These are phyloP conservation scores for Rhynchonycteris naso DNA, from an alignment of 2,797 vertebrate species.

Conservation along the genomic window DNA sequence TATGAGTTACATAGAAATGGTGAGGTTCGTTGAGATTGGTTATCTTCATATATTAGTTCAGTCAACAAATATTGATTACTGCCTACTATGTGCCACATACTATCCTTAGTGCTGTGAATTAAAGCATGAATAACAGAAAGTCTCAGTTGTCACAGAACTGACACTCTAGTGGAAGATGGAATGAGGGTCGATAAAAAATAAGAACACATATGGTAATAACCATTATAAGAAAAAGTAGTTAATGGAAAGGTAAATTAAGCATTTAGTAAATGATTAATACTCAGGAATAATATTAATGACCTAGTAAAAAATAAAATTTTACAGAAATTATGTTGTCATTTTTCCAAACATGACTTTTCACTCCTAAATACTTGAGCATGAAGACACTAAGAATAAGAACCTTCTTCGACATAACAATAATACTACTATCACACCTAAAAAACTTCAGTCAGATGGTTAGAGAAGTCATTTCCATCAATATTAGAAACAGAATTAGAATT, in stretches of 20 bases:
- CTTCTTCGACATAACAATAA: not conserved
- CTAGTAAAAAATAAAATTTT: conserved; percentile 17
- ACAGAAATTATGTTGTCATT: not conserved
- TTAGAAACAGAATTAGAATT: not conserved
- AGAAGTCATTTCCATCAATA: not conserved
- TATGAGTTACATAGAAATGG: not conserved
- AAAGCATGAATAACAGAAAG: conserved; percentile 36
- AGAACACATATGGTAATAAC: not conserved
- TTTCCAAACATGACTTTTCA: conserved; percentile 49
- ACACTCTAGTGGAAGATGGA: not conserved
- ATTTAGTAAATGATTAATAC: conserved; percentile 42
- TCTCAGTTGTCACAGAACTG: not conserved
- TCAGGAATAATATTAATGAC: not conserved
- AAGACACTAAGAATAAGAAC: conserved; percentile 6
- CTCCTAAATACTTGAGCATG: conserved; percentile 4
- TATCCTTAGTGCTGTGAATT: not conserved
- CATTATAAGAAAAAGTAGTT: not conserved
- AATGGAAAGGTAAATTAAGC: conserved; percentile 49
- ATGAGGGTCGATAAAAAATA: not conserved
- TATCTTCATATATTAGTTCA: conserved; percentile 1
- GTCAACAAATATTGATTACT: conserved; percentile 6
- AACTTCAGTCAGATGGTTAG: not conserved
- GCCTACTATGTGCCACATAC: not conserved
- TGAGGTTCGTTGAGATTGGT: not conserved
- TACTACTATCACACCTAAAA: not conserved